These are phyloP conservation scores for Anticlea derivata DNA, from an alignment of 2,888 invertebrate species.

Conservation along the genomic window DNA sequence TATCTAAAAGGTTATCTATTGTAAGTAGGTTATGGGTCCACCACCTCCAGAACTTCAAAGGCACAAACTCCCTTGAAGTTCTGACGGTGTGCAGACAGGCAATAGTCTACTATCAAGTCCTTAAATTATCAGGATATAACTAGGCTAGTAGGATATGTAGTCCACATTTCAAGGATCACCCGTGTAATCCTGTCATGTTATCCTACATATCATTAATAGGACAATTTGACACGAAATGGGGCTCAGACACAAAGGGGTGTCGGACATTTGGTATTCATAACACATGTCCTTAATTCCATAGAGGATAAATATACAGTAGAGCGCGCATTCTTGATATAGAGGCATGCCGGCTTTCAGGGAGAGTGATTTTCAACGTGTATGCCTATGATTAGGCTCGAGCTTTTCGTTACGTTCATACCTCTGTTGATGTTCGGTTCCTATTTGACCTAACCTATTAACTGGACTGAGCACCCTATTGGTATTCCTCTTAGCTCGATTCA, in stretches of 20 bases:
- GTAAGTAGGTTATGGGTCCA: too few relatives aligned
- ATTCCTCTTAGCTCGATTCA: slow-evolving; percentile 20
- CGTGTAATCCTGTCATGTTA: slow-evolving; percentile 21
- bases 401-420: not conserved
- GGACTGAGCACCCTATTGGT: not conserved
- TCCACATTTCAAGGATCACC: slow-evolving; percentile 6
- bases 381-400: too few relatives aligned
- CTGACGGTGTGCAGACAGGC: too few relatives aligned
- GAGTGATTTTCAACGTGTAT: too few relatives aligned
- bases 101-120: not conserved
- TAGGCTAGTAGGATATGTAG: slow-evolving; percentile 2
- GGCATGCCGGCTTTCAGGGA: too few relatives aligned
- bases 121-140: not conserved
- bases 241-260: slow-evolving; percentile 26
- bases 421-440: too few relatives aligned
- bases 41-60: too few relatives aligned
- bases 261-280: slow-evolving; percentile 30
- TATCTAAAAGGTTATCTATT: too few relatives aligned
- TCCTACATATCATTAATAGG: slow-evolving; percentile 25
- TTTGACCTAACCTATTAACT: not conserved
- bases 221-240: slow-evolving; percentile 29
- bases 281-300: slow-evolving; percentile 13
- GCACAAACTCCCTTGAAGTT: too few relatives aligned
- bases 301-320: slow-evolving; percentile 1
- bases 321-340: not conserved